Evolutionary conservation across 2,113 vertebrate genomes (phyloP).

Genomic region (Microcebus lehilahytsara): DNA sequence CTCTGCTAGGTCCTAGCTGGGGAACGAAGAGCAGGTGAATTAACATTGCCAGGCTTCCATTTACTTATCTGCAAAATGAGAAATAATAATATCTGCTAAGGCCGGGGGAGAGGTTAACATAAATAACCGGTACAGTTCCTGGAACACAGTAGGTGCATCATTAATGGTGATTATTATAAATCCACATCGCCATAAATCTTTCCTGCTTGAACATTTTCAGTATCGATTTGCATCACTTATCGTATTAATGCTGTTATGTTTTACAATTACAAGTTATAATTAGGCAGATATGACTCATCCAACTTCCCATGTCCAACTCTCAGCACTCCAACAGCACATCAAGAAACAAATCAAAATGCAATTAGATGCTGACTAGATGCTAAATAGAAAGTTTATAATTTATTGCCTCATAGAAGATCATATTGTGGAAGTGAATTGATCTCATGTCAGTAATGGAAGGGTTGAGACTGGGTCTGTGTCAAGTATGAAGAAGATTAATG

Average conservation of each 20-base stretch:
- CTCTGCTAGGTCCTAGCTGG: background rate
- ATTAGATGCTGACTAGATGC: slow-evolving; percentile 63
- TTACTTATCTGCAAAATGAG: slow-evolving; percentile 15
- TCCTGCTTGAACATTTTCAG: slow-evolving; percentile 14
- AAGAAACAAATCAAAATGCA: slow-evolving; percentile 78
- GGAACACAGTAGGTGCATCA: slow-evolving; percentile 38
- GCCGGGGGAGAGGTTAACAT: background rate
- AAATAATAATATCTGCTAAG: background rate
- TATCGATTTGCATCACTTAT: slow-evolving; percentile 54
- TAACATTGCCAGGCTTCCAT: background rate
- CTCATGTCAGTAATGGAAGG: slow-evolving; percentile 26
- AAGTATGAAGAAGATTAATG: slow-evolving; percentile 50
- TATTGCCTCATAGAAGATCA: slow-evolving; percentile 66
- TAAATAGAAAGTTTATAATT: slow-evolving; percentile 62
- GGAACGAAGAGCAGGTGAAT: background rate
- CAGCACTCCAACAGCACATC: slow-evolving; percentile 47
- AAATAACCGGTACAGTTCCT: background rate
- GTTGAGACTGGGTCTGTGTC: background rate
- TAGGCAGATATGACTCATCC: slow-evolving; percentile 74
- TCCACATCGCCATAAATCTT: background rate
- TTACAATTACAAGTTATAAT: slow-evolving; percentile 75
- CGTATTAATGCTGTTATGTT: slow-evolving; percentile 58
- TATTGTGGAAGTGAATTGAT: slow-evolving; percentile 35
- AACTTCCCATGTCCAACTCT: slow-evolving; percentile 65
- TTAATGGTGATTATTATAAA: background rate